Evolutionary conservation across 2,797 vertebrate species (phyloP).

Genomic region (Pachyuromys duprasi): DNA sequence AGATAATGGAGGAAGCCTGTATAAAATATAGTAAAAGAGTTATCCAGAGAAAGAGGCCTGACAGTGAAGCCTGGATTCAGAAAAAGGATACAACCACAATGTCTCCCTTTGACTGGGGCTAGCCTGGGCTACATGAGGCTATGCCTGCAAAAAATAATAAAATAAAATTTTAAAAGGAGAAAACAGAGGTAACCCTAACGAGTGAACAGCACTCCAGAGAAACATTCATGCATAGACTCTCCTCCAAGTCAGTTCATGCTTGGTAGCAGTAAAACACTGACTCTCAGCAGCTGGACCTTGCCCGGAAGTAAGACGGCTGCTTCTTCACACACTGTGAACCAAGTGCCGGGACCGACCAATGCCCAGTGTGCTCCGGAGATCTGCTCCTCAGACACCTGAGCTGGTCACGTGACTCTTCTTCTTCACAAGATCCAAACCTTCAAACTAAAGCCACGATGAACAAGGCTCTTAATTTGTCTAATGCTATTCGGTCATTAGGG

Average conservation of each 20-base stretch:
- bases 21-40: not conserved
- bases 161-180: not conserved
- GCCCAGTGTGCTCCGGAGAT: not conserved
- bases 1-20: not conserved
- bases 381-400: too few species aligned
- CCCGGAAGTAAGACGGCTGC: not conserved
- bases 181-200: not conserved
- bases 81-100: not conserved
- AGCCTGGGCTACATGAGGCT: not conserved
- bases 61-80: not conserved
- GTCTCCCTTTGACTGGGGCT: not conserved
- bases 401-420: not conserved
- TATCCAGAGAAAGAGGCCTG: not conserved
- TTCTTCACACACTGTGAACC: not conserved
- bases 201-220: not conserved
- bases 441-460: not conserved
- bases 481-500: not conserved
- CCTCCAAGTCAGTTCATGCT: not conserved
- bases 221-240: not conserved
- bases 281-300: not conserved
- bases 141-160: not conserved
- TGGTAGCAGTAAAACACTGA: not conserved
- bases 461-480: not conserved
- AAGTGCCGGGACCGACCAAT: not conserved
- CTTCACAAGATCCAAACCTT: not conserved